Percentiles rank a stretch among this genome's conserved stretches.
phyloP scores from a whole-genome alignment of 2,113 vertebrate genomes.

The Cathartes aura region DNA sequence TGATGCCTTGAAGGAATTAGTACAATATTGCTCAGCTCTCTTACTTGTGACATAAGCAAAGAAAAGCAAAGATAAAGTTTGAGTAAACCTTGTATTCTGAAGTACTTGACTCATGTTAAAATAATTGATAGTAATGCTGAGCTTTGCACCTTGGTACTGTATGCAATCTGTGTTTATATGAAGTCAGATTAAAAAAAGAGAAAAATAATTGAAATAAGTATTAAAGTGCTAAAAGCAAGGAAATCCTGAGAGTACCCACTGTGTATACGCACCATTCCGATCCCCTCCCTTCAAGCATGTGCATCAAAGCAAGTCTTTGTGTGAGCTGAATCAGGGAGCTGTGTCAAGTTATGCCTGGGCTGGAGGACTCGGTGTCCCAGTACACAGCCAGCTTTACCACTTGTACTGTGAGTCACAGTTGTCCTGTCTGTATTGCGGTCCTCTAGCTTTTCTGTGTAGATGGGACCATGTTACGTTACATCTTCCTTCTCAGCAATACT shows the following conservation, averaged over 20 bases:
- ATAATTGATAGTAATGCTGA: background rate
- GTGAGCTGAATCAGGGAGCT: background rate
- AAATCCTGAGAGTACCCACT: background rate
- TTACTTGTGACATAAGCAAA: background rate
- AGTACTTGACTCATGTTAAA: background rate
- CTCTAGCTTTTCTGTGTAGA: background rate
- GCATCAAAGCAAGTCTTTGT: slow-evolving; percentile 21
- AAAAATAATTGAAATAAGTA: background rate
- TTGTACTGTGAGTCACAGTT: background rate
- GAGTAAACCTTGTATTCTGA: background rate
- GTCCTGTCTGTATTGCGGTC: background rate
- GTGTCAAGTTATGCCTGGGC: background rate
- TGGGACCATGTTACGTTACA: accelerated
- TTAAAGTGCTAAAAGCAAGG: background rate
- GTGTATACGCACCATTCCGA: accelerated
- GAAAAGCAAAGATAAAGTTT: background rate
- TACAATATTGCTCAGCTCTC: background rate
- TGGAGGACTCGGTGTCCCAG: background rate
- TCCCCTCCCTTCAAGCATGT: background rate
- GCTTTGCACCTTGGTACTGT: background rate
- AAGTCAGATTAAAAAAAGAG: background rate
- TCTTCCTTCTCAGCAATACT: background rate
- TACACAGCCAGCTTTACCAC: background rate
- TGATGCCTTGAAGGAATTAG: background rate
- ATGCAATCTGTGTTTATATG: background rate